Percentiles rank a stretch among this genome's conserved stretches.
These are phyloP conservation scores for Gymnocypris eckloni DNA, from an alignment of 2,797 vertebrate genomes.

Conservation along the genomic window DNA sequence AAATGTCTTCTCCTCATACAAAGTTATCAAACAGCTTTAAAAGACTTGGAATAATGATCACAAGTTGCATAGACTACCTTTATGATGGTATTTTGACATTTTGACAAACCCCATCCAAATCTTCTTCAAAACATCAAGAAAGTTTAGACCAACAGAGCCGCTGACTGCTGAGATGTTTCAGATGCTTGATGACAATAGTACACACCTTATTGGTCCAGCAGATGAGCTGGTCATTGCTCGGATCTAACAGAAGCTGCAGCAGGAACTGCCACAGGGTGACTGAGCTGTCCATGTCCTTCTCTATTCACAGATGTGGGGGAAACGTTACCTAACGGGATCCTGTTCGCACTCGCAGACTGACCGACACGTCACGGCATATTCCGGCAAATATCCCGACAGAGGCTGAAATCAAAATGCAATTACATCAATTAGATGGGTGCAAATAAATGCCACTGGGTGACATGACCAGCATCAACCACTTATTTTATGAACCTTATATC, in stretches of 20 bases:
- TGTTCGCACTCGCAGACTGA: not conserved
- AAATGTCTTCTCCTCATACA: not conserved
- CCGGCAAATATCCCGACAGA: not conserved
- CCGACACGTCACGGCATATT: conserved; percentile 11
- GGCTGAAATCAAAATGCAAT: conserved; percentile 23
- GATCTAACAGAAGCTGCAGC: conserved; percentile 93
- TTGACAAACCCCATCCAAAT: not conserved
- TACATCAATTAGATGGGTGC: not conserved
- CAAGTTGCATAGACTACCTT: not conserved
- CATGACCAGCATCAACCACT: not conserved
- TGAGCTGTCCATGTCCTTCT: conserved; percentile 93
- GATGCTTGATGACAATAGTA: not conserved
- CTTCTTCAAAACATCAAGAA: not conserved
- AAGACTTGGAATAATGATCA: not conserved
- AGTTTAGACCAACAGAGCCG: not conserved
- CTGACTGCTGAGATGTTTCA: not conserved
- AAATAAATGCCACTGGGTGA: not conserved
- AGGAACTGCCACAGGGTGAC: conserved; percentile 99
- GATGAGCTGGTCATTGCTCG: conserved; percentile 91
- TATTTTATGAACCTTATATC: not conserved
- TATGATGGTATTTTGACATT: not conserved
- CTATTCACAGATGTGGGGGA: conserved; percentile 57
- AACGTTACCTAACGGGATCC: not conserved
- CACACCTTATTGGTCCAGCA: conserved; percentile 97
- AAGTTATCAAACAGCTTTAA: not conserved